Evolutionary conservation across 2,113 vertebrate species (phyloP), one percentile per base, ranked within the genome.

Genomic region (Marcusenius ussheri): DNA sequence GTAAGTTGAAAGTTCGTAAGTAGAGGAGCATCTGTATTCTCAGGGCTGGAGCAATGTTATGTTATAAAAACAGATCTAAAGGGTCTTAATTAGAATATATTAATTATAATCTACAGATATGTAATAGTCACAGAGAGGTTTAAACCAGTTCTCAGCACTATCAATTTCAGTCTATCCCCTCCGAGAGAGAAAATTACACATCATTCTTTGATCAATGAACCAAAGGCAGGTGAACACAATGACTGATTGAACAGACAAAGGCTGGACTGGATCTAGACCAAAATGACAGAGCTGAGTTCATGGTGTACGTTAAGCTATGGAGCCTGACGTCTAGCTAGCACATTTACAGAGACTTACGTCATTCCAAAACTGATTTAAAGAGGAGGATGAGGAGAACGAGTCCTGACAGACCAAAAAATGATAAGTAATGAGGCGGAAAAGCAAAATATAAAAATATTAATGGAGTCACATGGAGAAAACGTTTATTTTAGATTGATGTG

Each of bases 351-450:
- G 95, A 98, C 98, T 99, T 98, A 98, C 97, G 94, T 98, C 97
- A 97, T 98, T 97, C 97, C 97, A 98, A 97, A 98, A 98, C 96
- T 97, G 97, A 97, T 97, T 96, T 97, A 98, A 96, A 97, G 97
- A 99, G 93, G 97, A 98, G 92, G 97, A 98, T 93, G 97, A 98
- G 92, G 97, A 98, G 96, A 97, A 97, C 94, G 97, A 98, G 95
- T 98, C 97, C 97, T 98, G 97, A 96, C 94, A 95, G 95, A 96
- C 94, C 94, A 95, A 93, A 97, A 93, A 95, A 74, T 27, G 4
- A 42, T 39, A 42, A 42, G 74, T 8, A 24, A 27, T 10, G n/a
- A 92, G 91, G 51, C 90, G 89, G 93, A 89, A 89, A 89, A 93
- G 91, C 92, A 95, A 85, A 74, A 35, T 89, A 49, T 21, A 19